Percentiles rank a stretch among this genome's conserved stretches.
These are phyloP conservation scores for Idaea dimidiata DNA, from an alignment of 2,888 invertebrate genomes.

Conservation along the genomic window DNA sequence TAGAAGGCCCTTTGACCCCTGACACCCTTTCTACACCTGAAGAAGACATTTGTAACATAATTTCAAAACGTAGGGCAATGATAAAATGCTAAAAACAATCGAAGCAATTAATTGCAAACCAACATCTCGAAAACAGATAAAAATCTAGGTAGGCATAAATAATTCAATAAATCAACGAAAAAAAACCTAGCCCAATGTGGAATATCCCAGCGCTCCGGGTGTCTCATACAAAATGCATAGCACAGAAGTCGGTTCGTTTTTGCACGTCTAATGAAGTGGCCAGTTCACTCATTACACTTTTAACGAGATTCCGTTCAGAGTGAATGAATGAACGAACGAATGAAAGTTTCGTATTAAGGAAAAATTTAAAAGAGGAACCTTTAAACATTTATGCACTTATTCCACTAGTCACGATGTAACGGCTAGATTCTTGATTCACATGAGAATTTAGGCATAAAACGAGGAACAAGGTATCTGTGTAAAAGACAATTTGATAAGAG, in stretches of 20 bases:
- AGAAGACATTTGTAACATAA: no score
- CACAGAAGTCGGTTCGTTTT: constrained; percentile 49
- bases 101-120: no score
- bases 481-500: no score
- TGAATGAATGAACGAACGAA: background rate
- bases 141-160: no score
- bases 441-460: background rate
- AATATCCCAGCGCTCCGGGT: constrained; percentile 47
- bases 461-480: background rate
- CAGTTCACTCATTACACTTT: constrained; percentile 58
- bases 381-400: background rate
- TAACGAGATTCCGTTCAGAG: constrained; percentile 40
- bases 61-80: no score
- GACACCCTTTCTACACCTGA: no score
- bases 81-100: no score
- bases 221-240: constrained; percentile 77
- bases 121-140: no score
- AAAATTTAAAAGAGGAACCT: background rate
- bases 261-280: constrained; percentile 67
- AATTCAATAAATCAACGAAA: background rate
- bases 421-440: constrained; percentile 7
- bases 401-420: constrained; percentile 13
- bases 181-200: constrained; percentile 26
- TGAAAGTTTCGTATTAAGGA: constrained; percentile 1
- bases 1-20: no score